Conservation (phyloP, 2,888 invertebrate species). For the Ennomos quercinarius region DNA sequence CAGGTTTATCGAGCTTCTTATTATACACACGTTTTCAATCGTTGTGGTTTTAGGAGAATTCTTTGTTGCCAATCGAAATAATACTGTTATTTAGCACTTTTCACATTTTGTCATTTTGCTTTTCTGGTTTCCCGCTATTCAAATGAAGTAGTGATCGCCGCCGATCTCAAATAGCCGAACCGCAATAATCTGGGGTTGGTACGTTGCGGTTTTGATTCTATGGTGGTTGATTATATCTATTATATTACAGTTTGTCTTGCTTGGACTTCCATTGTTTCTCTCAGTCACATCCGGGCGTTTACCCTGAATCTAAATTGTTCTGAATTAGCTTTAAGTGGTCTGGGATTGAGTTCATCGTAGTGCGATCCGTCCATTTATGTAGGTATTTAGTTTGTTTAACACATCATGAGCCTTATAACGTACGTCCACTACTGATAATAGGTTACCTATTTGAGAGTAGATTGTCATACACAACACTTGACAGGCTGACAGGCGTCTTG, state of each 20-base stretch:
- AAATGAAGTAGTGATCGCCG: slow-evolving; percentile 17
- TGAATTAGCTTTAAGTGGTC: slow-evolving; percentile 57
- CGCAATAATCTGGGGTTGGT: slow-evolving; percentile 5
- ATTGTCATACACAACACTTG: too few relatives aligned
- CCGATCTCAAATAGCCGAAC: slow-evolving; percentile 14
- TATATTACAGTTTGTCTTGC: slow-evolving; percentile 18
- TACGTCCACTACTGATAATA: too few relatives aligned
- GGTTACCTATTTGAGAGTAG: too few relatives aligned
- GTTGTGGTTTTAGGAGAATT: slow-evolving; percentile 13
- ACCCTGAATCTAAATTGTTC: slow-evolving; percentile 53
- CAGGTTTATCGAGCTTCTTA: neutral
- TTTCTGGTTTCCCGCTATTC: slow-evolving; percentile 14
- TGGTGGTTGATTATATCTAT: slow-evolving; percentile 4
- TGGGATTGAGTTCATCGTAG: slow-evolving; percentile 33
- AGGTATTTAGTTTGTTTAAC: neutral
- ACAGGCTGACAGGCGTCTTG: too few relatives aligned
- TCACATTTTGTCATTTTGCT: slow-evolving; percentile 4
- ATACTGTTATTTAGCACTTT: slow-evolving; percentile 18
- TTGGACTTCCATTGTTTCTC: slow-evolving; percentile 33
- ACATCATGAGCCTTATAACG: neutral
- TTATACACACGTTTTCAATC: slow-evolving; percentile 6
- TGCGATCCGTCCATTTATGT: slow-evolving; percentile 4
- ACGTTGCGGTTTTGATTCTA: slow-evolving; percentile 4
- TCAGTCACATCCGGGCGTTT: slow-evolving; percentile 52
- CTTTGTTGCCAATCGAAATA: slow-evolving; percentile 10